Evolutionary conservation across 2,113 vertebrate genomes (phyloP).

Genomic region (Rutilus rutilus): DNA sequence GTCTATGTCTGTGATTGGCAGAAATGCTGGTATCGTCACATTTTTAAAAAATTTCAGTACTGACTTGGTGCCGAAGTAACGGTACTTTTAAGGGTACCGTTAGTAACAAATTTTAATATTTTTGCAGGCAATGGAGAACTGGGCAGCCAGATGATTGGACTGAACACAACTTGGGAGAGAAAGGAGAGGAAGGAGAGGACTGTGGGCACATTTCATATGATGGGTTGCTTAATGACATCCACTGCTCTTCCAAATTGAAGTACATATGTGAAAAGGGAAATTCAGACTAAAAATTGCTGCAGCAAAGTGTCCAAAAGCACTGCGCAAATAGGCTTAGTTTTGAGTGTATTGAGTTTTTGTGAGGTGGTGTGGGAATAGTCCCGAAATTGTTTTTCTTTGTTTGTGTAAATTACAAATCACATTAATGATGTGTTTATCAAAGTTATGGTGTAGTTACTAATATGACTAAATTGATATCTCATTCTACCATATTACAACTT

Average conservation of each 20-base stretch:
- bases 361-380: too few species aligned
- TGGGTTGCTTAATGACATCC: constrained; percentile 70
- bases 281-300: neutral
- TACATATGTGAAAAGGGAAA: constrained; percentile 68
- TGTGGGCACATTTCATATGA: constrained; percentile 64
- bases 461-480: neutral
- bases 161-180: constrained; percentile 66
- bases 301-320: neutral
- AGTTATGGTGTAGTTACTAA: too few species aligned
- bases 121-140: constrained; percentile 61
- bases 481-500: neutral
- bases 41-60: too few species aligned
- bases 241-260: constrained; percentile 64
- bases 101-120: neutral
- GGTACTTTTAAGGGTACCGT: too few species aligned
- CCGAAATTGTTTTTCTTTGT: too few species aligned
- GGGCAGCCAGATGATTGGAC: constrained; percentile 73
- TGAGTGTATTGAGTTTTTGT: too few species aligned
- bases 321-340: neutral
- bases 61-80: too few species aligned
- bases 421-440: too few species aligned
- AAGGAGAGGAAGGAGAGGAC: constrained; percentile 74
- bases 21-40: too few species aligned
- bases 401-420: too few species aligned
- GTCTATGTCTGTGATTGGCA: too few species aligned